Conservation (phyloP, 2,888 invertebrate species). For the Drosophila eohydei region DNA sequence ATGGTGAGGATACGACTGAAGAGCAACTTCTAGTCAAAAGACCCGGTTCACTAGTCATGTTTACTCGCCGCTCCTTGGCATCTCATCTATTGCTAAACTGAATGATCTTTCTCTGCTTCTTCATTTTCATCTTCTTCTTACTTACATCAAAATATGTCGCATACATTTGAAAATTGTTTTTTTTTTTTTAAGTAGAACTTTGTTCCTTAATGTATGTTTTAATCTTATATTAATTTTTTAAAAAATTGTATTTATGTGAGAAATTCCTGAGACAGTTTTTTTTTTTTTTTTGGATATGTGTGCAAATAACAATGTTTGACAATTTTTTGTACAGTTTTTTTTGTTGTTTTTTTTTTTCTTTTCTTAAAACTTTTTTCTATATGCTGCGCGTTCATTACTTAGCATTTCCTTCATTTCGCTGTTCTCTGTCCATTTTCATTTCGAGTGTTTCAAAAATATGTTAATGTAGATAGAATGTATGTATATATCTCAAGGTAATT, state of each 20-base stretch:
- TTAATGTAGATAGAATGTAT: neutral
- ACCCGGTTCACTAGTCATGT: neutral
- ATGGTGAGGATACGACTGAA: neutral
- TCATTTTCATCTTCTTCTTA: constrained; percentile 1
- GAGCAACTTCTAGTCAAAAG: neutral
- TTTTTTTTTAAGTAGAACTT: constrained; percentile 39
- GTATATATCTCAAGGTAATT: neutral
- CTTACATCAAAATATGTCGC: constrained; percentile 2
- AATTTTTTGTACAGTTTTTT: constrained; percentile 41
- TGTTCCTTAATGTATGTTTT: constrained; percentile 45
- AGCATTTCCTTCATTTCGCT: neutral
- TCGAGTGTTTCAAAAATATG: constrained; percentile 6
- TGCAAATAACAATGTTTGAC: constrained; percentile 82
- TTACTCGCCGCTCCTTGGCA: neutral
- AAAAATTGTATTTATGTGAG: constrained; percentile 42
- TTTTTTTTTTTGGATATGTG: constrained; percentile 80
- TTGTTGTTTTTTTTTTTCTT: constrained; percentile 22
- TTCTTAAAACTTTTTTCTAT: constrained; percentile 10
- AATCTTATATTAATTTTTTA: constrained; percentile 18
- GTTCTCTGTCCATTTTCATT: neutral
- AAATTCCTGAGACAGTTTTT: constrained; percentile 82
- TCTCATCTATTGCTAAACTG: neutral
- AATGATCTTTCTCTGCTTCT: neutral
- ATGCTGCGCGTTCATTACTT: constrained; percentile 7
- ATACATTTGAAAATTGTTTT: constrained; percentile 6